Evolutionary conservation across 2,888 invertebrate species (phyloP).

Genomic region (Plemyria rubiginata): DNA sequence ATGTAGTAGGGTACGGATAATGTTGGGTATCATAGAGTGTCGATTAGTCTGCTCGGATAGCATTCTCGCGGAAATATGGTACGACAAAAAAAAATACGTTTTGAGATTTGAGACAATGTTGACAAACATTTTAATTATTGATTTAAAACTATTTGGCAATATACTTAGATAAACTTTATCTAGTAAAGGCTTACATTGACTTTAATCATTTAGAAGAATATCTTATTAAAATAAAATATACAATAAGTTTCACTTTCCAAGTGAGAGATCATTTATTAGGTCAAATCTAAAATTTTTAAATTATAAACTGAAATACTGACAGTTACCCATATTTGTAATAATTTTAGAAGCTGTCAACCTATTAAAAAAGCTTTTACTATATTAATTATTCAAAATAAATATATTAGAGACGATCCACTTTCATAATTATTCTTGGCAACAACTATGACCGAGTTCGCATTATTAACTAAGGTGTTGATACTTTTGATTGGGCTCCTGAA

Average conservation of each 20-base stretch:
- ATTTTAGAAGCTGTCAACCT: no score
- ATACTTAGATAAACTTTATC: no score
- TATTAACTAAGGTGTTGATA: conserved; percentile 1
- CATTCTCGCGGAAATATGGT: conserved; percentile 31
- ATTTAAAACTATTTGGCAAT: no score
- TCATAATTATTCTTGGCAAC: background rate
- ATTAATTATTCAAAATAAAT: background rate
- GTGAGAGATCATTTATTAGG: no score
- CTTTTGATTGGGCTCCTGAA: conserved; percentile 8
- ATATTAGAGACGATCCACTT: conserved; percentile 1
- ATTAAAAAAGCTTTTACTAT: no score
- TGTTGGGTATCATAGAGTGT: conserved; percentile 29
- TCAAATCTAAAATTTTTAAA: no score
- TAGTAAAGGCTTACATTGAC: no score
- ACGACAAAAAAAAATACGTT: conserved; percentile 12
- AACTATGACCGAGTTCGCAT: background rate
- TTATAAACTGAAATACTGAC: no score
- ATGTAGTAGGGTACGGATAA: conserved; percentile 20
- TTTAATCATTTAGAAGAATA: no score
- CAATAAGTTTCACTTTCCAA: no score
- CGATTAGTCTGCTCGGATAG: conserved; percentile 25
- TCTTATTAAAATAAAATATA: no score
- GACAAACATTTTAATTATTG: background rate
- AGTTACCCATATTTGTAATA: no score
- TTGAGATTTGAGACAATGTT: background rate